phyloP scores from a whole-genome alignment of 1,140 invertebrate genomes.

The Eumaeus atala region DNA sequence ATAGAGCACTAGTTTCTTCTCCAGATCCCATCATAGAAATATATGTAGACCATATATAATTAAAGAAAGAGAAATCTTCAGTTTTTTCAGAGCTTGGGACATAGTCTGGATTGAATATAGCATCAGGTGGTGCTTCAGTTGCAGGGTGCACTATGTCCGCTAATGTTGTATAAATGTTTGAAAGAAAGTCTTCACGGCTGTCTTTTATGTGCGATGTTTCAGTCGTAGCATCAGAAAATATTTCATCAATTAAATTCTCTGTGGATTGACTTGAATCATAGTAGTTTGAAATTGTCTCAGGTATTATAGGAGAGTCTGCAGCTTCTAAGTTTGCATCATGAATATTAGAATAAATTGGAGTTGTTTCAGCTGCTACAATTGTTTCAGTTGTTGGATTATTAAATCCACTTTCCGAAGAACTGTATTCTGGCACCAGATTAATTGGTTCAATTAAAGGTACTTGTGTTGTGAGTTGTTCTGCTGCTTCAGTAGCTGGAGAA shows the following conservation, averaged over 20 bases:
- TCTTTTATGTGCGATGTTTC: conserved; percentile 26
- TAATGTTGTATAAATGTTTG: conserved; percentile 44
- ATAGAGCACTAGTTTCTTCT: conserved; percentile 45
- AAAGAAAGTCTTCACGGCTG: conserved; percentile 36
- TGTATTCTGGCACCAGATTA: background rate
- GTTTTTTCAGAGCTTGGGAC: conserved; percentile 24
- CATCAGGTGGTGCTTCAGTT: conserved; percentile 37
- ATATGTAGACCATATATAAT: conserved; percentile 42
- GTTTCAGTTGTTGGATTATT: conserved; percentile 19
- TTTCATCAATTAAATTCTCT: conserved; percentile 27
- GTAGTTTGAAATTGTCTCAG: conserved; percentile 1
- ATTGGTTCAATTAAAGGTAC: background rate
- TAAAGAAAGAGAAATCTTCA: conserved; percentile 48
- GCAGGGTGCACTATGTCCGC: conserved; percentile 41
- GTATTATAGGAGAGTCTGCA: background rate
- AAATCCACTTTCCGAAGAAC: background rate
- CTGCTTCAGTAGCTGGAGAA: background rate
- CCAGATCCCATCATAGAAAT: conserved; percentile 40
- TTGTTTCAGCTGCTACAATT: conserved; percentile 19
- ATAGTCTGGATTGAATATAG: conserved; percentile 44
- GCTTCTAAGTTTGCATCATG: background rate
- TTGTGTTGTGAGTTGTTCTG: background rate
- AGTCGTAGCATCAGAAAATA: conserved; percentile 27
- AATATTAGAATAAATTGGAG: conserved; percentile 1
- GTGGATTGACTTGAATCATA: conserved; percentile 17